A percentile compares a stretch with the other conserved stretches of the same genome.
These are phyloP conservation scores for Channa maculata DNA, from an alignment of 2,113 vertebrate genomes.

Conservation along the genomic window DNA sequence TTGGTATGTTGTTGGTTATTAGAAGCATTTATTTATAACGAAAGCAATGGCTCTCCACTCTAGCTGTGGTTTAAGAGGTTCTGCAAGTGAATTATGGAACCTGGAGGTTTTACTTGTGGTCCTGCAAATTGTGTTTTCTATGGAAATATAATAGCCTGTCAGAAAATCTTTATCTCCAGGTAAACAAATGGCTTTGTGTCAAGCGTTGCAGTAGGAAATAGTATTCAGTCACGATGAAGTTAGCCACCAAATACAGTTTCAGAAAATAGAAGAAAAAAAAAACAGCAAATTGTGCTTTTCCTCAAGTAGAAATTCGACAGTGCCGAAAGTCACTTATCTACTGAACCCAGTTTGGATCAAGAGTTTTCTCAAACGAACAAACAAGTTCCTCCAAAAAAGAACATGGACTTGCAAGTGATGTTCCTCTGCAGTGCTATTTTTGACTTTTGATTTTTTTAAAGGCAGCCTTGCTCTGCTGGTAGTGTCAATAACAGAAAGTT, in stretches of 20 bases:
- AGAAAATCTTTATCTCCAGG: conserved; percentile 10
- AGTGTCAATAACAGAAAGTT: conserved; percentile 7
- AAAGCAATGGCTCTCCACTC: background rate
- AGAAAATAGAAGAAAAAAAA: background rate
- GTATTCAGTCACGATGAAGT: background rate
- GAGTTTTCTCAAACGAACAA: background rate
- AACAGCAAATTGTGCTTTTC: background rate
- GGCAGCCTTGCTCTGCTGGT: no score
- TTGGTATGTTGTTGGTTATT: background rate
- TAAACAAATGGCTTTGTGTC: conserved; percentile 8
- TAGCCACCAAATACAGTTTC: background rate
- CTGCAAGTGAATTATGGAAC: conserved; percentile 20
- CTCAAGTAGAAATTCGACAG: background rate
- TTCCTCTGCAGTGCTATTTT: background rate
- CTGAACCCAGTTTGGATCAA: conserved; percentile 5
- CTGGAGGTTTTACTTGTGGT: background rate
- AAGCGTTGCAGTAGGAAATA: background rate
- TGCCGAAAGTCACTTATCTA: background rate
- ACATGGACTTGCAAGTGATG: background rate
- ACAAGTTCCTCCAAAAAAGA: conserved; percentile 1
- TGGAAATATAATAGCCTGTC: conserved; percentile 9
- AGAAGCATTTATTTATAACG: background rate
- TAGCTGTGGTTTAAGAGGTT: background rate
- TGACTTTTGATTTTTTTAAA: no score
- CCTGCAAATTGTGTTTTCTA: conserved; percentile 9